Evolutionary conservation across 2,113 vertebrate genomes (phyloP), one percentile per base, ranked within the genome.

Genomic region (Trachemys scripta): DNA sequence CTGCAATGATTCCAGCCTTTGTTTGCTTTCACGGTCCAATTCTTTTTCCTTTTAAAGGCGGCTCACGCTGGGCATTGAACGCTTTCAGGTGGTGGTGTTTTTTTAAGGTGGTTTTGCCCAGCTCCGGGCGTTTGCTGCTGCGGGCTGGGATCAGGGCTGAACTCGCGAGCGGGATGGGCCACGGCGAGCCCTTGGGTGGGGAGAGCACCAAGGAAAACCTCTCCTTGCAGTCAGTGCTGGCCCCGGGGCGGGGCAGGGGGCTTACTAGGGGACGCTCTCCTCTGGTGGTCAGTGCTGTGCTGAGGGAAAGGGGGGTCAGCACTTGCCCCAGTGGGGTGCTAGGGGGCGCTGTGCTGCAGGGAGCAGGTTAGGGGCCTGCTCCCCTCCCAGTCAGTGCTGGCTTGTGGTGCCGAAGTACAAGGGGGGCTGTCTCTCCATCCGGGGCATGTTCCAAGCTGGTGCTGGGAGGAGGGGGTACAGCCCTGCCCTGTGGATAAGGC

Each of bases 81-180:
- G 19, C 69, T 38, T 20, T 10, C 19, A 38, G 17, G 14, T n/a
- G 31, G n/a, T 10, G 45, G 8, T 47, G 45, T 8, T 6, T 24
- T 72, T 62, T 75, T 42, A 75, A 75, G 38, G 17, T 42, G 35
- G 65, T 38, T 72, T 72, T 19, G 16, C 65, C n/a, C 65, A 72
- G 65, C 35, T 72, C 57, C 27, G 29, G 54, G 54, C 22, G 2
- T 59, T 59, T 6, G 65, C 31, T 69, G 35, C 35, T 1, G 9
- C 2, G 38, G n/a, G 19, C 38, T 20, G 38, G 69, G 69, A 75
- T 22, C n/a, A 25, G 31, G 29, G 62, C 62, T 65, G 31, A 35
- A 35, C 4, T 4, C n/a, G 2, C 1, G 9, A 75, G 20, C n/a
- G 11, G 20, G n/a, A 5, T 1, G 4, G n/a, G 69, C 31, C 29